Percentiles rank a stretch among this genome's conserved stretches.
Evolutionary conservation across 2,797 vertebrate species (phyloP).

Genomic region (Orientallactaga sibirica): DNA sequence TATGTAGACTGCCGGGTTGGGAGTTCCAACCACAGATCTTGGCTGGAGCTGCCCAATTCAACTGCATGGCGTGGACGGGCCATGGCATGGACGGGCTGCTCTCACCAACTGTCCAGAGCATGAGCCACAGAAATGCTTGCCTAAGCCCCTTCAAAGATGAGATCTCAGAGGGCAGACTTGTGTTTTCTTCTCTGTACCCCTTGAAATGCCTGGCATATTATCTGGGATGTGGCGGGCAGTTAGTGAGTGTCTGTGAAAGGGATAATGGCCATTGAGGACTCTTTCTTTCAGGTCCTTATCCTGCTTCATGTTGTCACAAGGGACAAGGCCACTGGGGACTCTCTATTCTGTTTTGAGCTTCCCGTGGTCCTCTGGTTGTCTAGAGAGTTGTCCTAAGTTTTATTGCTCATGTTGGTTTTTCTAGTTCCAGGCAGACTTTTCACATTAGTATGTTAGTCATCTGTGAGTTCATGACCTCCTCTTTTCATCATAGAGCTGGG

Average conservation of each 20-base stretch:
- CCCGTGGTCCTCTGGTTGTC: background rate
- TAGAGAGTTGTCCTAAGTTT: constrained; percentile 44
- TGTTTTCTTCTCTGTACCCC: background rate
- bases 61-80: background rate
- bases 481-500: constrained; percentile 55
- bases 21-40: background rate
- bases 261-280: background rate
- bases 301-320: background rate
- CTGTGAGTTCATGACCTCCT: background rate
- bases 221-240: background rate
- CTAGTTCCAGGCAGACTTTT: constrained; percentile 62
- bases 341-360: background rate
- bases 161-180: background rate
- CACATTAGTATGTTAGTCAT: constrained; percentile 72
- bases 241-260: background rate
- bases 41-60: background rate
- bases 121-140: background rate
- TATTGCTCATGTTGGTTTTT: constrained; percentile 47
- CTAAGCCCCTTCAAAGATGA: constrained; percentile 1
- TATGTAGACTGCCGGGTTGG: background rate
- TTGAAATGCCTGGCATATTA: background rate
- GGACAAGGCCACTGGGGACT: background rate
- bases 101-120: background rate
- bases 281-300: background rate
- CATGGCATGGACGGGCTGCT: background rate